Evolutionary conservation across 2,113 vertebrate species (phyloP).

Genomic region (Coracopsis vasa): DNA sequence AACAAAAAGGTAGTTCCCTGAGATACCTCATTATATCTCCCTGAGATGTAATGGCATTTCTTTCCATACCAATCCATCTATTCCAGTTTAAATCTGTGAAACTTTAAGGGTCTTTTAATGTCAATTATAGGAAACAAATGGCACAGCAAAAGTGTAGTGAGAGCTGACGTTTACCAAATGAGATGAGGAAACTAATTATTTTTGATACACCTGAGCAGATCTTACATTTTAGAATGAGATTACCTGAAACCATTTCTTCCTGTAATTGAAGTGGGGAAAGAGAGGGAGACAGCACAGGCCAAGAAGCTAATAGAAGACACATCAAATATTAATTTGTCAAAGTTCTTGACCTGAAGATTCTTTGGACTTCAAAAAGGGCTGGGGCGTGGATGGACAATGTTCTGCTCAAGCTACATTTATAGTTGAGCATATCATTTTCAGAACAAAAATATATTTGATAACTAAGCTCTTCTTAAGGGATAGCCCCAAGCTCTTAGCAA

Average conservation of each 20-base stretch:
- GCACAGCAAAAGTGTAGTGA: not conserved
- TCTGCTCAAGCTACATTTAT: not conserved
- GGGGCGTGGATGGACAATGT: not conserved
- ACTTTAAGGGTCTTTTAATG: not conserved
- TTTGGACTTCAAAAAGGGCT: not conserved
- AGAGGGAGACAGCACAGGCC: not conserved
- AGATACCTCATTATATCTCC: not conserved
- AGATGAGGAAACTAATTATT: not conserved
- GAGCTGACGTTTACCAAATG: not conserved
- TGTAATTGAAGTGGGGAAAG: not conserved
- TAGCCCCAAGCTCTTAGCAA: not conserved
- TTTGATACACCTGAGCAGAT: not conserved
- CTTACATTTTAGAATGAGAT: not conserved
- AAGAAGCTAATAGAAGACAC: not conserved
- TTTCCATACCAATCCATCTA: not conserved
- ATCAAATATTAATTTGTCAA: not conserved
- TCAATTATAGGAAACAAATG: not conserved
- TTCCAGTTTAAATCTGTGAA: not conserved
- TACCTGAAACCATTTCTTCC: not conserved
- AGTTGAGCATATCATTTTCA: not conserved
- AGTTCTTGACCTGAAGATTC: not conserved
- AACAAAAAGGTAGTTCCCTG: not conserved
- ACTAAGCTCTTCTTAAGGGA: not conserved
- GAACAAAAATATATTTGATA: conserved; percentile 12
- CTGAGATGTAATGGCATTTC: not conserved